A percentile compares a stretch with the other conserved stretches of the same genome.
These are phyloP conservation scores for Phoxinus dragarum DNA, from an alignment of 2,797 vertebrate genomes.

Conservation along the genomic window DNA sequence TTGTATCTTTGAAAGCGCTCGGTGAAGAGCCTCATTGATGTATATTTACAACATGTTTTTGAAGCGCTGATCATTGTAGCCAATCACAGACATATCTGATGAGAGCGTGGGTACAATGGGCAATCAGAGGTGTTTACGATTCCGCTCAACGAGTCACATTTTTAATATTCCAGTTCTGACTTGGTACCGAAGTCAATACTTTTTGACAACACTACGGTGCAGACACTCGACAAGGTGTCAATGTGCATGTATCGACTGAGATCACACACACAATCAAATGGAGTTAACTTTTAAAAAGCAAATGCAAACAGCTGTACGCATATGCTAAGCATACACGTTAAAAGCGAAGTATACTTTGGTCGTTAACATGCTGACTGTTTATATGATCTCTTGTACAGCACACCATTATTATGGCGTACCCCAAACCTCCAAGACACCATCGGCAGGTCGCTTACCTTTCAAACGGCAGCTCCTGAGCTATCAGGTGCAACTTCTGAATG, in stretches of 20 bases:
- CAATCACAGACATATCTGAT: too few relatives aligned
- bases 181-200: too few relatives aligned
- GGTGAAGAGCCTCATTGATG: too few relatives aligned
- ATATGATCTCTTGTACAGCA: neutral
- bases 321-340: neutral
- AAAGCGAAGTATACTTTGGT: neutral
- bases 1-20: too few relatives aligned
- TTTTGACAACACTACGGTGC: too few relatives aligned
- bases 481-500: slow-evolving; percentile 99
- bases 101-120: too few relatives aligned
- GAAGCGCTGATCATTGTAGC: too few relatives aligned
- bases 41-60: too few relatives aligned
- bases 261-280: too few relatives aligned
- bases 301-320: neutral
- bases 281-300: neutral
- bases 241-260: fast-evolving
- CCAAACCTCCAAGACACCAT: slow-evolving; percentile 53
- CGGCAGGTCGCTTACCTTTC: slow-evolving; percentile 86
- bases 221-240: neutral
- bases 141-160: too few relatives aligned
- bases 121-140: too few relatives aligned
- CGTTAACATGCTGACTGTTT: neutral
- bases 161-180: too few relatives aligned
- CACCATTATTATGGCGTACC: neutral
- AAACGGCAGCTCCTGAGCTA: slow-evolving; percentile 98